Conservation (phyloP, 2,888 invertebrate genomes). For the Pristionchus maxplancki region DNA sequence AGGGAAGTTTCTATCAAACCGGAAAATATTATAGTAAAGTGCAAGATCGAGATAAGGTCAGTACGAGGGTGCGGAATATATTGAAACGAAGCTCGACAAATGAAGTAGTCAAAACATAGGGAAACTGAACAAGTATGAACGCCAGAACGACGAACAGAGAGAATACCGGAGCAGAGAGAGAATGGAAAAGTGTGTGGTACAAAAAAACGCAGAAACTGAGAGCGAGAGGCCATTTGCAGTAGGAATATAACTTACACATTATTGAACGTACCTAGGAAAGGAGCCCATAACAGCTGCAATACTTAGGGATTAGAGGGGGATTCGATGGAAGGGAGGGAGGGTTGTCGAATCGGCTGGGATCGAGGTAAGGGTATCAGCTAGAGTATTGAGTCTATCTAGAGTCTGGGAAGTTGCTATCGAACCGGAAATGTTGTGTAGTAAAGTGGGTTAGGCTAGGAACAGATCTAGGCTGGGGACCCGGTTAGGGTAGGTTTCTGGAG, state of each 20-base stretch:
- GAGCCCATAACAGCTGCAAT: slow-evolving; percentile 19
- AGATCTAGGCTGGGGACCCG: not conserved
- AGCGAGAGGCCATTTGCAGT: not conserved
- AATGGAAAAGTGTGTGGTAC: not conserved
- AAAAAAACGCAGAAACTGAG: slow-evolving; percentile 3
- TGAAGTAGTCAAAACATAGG: slow-evolving; percentile 36
- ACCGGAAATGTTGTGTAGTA: not conserved
- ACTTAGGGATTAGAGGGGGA: slow-evolving; percentile 13
- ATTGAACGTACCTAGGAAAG: slow-evolving; percentile 38
- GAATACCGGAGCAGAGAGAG: slow-evolving; percentile 38
- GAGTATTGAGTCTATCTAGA: not conserved
- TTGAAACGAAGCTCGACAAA: not conserved
- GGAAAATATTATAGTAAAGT: slow-evolving; percentile 23
- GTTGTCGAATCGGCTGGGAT: slow-evolving; percentile 23
- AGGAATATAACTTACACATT: slow-evolving; percentile 32
- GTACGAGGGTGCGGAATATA: not conserved
- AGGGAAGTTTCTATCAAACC: slow-evolving; percentile 14
- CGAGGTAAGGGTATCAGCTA: slow-evolving; percentile 1
- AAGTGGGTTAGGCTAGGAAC: not conserved
- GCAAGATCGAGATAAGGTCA: slow-evolving; percentile 29
- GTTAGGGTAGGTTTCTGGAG: not conserved
- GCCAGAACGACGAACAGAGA: slow-evolving; percentile 1
- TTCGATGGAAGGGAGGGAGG: not conserved
- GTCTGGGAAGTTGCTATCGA: too few relatives aligned
- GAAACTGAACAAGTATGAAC: not conserved